phyloP scores from a whole-genome alignment of 2,888 invertebrate species.

The Yponomeuta malinellus region DNA sequence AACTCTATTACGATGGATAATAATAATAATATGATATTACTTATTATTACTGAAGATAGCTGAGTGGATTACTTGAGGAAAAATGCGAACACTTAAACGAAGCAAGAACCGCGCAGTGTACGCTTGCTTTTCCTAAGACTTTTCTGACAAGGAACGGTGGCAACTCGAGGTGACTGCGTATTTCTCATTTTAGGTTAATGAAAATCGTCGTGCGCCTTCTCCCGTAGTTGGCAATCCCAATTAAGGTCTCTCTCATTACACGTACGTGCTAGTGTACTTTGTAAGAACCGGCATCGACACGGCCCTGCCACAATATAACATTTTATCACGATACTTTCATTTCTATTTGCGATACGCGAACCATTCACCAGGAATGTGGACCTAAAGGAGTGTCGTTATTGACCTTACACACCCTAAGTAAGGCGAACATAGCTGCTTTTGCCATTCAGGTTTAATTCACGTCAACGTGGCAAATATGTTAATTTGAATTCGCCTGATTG shows the following conservation, averaged over 20 bases:
- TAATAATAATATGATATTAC: not conserved
- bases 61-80: not conserved
- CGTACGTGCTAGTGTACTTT: not conserved
- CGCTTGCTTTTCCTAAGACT: not conserved
- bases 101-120: not conserved
- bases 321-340: not conserved
- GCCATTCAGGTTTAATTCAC: not conserved
- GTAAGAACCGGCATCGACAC: not conserved
- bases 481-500: not conserved
- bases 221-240: constrained; percentile 37
- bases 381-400: constrained; percentile 1
- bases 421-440: not conserved
- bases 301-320: not conserved
- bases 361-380: not conserved
- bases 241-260: constrained; percentile 4
- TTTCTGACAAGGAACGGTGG: constrained; percentile 29
- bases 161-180: constrained; percentile 38
- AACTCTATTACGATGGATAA: not conserved
- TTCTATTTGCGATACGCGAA: not conserved
- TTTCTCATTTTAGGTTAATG: constrained; percentile 68
- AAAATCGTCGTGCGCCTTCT: constrained; percentile 45
- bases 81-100: not conserved
- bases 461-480: not conserved
- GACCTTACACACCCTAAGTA: not conserved
- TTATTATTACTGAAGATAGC: not conserved